Evolutionary conservation across 2,888 invertebrate species (phyloP).

Genomic region (Andrena bicolor): DNA sequence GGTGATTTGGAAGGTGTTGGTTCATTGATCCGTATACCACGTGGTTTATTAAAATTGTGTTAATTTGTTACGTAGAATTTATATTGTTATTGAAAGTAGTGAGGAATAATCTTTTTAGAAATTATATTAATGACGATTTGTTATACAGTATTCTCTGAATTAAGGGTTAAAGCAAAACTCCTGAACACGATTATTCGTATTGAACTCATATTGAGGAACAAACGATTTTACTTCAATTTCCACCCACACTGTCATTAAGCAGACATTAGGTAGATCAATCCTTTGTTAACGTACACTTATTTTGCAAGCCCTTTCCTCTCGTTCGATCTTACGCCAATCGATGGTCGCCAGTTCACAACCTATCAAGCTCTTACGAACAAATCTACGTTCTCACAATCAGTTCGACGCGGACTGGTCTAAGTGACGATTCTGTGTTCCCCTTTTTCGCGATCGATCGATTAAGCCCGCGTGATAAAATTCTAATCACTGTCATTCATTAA

Average conservation of each 20-base stretch:
- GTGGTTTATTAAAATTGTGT: no score
- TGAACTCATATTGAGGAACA: neutral
- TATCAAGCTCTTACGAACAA: conserved; percentile 35
- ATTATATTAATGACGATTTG: no score
- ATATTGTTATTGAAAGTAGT: no score
- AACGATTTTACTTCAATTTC: neutral
- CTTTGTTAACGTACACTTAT: conserved; percentile 1
- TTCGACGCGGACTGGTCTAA: conserved; percentile 40
- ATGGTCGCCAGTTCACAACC: conserved; percentile 3
- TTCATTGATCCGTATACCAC: no score
- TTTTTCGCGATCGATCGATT: conserved; percentile 21
- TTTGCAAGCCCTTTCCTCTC: neutral
- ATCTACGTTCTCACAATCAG: conserved; percentile 39
- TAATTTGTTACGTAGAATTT: no score
- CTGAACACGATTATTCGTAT: neutral
- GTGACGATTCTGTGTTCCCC: conserved; percentile 34
- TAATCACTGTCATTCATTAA: neutral
- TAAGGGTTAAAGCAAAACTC: no score
- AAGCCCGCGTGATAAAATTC: conserved; percentile 1
- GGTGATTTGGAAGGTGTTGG: no score
- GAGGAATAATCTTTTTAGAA: no score
- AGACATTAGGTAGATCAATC: neutral
- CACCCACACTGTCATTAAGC: neutral
- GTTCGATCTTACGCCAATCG: conserved; percentile 15
- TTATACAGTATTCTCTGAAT: no score